Evolutionary conservation across 2,113 vertebrate genomes (phyloP).

Genomic region (Lynx canadensis): DNA sequence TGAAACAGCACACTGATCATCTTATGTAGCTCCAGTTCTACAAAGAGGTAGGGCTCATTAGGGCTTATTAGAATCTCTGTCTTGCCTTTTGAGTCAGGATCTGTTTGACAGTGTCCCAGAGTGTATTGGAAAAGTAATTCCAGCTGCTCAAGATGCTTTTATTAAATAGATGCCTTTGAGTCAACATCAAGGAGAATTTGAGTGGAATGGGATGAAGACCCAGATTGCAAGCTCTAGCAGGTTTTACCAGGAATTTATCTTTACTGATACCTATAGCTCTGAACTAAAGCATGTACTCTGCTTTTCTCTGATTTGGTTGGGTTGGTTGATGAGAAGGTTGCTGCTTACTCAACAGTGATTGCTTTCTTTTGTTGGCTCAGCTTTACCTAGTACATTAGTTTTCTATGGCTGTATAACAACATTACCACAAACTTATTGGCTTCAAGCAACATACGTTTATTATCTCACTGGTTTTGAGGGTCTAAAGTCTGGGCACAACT

Average conservation of each 20-base stretch:
- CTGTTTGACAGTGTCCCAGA: not conserved
- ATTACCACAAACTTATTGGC: not conserved
- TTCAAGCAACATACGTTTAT: not conserved
- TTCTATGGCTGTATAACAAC: not conserved
- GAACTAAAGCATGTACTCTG: not conserved
- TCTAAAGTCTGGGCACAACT: not conserved
- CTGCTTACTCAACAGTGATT: not conserved
- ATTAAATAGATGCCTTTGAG: not conserved
- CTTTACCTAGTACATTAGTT: not conserved
- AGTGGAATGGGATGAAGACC: not conserved
- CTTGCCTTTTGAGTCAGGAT: not conserved
- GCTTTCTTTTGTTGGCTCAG: not conserved
- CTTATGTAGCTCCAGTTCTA: not conserved
- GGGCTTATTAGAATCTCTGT: not conserved
- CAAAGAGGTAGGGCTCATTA: not conserved
- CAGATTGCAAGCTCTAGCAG: not conserved
- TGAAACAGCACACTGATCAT: not conserved
- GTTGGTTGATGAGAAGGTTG: not conserved
- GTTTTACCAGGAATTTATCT: not conserved
- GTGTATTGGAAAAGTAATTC: not conserved
- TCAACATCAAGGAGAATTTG: not conserved
- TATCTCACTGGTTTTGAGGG: not conserved
- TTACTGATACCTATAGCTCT: not conserved
- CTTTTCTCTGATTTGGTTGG: not conserved
- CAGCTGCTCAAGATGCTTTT: not conserved